Evolutionary conservation across 2,797 vertebrate genomes (phyloP), one percentile per base, ranked within the genome.

Genomic region (Sebastes variabilis): DNA sequence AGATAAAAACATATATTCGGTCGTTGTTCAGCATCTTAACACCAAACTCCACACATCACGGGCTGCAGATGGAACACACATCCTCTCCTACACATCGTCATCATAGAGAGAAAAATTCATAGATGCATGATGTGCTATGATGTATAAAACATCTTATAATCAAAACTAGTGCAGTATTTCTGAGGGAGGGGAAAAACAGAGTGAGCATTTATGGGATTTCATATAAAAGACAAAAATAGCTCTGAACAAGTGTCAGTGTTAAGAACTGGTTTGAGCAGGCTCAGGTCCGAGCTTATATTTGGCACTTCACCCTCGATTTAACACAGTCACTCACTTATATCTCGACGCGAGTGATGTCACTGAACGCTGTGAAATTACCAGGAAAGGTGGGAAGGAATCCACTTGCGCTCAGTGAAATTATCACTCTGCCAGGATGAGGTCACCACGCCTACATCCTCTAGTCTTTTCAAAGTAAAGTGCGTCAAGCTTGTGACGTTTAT

Each of bases 391-490:
- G 49, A 62, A 64, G 55, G 32, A 79, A 84, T 66, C 66, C 75
- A 74, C 74, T 86, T 58, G 30, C 25, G 7, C 46, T 73, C 71
- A 66, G 30, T 80, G 71, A 85, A 84, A 90, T 86, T 60, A 76
- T 72, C 85, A 25, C 77, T 87, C 67, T 3, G 54, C 46, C 79
- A 75, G 71, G 70, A 38, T 55, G 36, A 77, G 82, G 85, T 87
- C 83, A 78, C 58, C 4, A 32, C 2, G 27, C 76, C 76, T 36
- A 55, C 25, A 22, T 46, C 25, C 55, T 79, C 75, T 34, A 25
- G 65, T 81, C 69, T 72, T 80, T 68, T 55, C 42, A 30, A 58
- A 75, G 81, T 38, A 69, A 72, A 73, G 66, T 36, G 66, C 60
- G 65, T 64, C 34, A 24, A 67, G 16, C 49, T 5, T 22, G 16